Conservation (phyloP, 2,888 invertebrate species). For the Hydrotaea diabolus region DNA sequence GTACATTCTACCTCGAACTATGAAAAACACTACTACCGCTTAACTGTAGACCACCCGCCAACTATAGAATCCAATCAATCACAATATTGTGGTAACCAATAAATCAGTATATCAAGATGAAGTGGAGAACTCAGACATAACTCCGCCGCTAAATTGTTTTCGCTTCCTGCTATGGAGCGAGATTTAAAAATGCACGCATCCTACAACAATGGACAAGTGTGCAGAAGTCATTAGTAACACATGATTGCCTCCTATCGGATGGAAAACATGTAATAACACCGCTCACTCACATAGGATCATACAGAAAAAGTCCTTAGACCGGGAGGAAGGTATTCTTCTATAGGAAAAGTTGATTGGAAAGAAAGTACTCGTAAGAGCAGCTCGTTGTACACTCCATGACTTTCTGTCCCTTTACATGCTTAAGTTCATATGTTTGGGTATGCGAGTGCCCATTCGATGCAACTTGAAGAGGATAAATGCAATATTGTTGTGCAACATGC, state of each 20-base stretch:
- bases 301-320: neutral
- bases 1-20: no score
- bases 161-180: neutral
- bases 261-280: slow-evolving; percentile 17
- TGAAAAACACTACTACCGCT: no score
- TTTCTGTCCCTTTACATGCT: neutral
- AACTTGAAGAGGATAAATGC: neutral
- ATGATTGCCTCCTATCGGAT: slow-evolving; percentile 34
- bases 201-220: neutral
- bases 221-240: slow-evolving; percentile 42
- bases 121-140: neutral
- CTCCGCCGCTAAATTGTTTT: slow-evolving; percentile 5
- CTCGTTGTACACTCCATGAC: neutral
- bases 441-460: neutral
- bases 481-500: neutral
- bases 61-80: slow-evolving; percentile 51
- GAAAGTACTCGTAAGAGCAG: neutral
- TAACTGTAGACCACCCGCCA: neutral
- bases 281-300: neutral
- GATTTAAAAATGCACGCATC: neutral
- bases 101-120: slow-evolving; percentile 38
- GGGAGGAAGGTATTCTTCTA: neutral
- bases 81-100: slow-evolving; percentile 42
- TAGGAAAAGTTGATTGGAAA: neutral
- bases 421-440: neutral